Percentiles rank a stretch among this genome's conserved stretches.
These are phyloP conservation scores for Calycopis cecrops DNA, from an alignment of 1,140 invertebrate genomes.

Conservation along the genomic window DNA sequence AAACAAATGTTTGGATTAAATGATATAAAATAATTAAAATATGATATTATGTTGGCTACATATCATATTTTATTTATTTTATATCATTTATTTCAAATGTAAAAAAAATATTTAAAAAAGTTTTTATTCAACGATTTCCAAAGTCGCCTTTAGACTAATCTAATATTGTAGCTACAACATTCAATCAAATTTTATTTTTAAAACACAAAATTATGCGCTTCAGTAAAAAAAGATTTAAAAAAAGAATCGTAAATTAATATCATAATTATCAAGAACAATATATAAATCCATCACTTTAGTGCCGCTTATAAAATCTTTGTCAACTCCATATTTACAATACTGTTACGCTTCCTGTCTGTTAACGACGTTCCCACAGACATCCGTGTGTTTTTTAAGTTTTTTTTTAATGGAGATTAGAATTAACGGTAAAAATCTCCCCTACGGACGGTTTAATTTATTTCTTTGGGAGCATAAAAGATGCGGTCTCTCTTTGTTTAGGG, in stretches of 20 bases:
- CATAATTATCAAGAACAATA: conserved; percentile 23
- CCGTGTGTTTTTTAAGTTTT: conserved; percentile 58
- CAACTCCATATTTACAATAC: conserved; percentile 62
- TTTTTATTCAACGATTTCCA: no score
- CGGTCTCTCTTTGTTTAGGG: conserved; percentile 61
- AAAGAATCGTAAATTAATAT: conserved; percentile 12
- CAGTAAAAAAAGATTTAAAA: conserved; percentile 10
- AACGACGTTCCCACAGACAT: conserved; percentile 64
- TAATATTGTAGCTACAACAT: no score
- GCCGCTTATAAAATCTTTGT: conserved; percentile 56
- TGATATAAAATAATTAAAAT: no score
- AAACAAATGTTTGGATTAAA: no score
- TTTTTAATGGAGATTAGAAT: conserved; percentile 63
- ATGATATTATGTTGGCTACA: no score
- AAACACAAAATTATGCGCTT: no score
- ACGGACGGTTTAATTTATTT: conserved; percentile 73
- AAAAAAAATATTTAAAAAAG: no score
- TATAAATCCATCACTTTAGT: conserved; percentile 65
- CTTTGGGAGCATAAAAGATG: conserved; percentile 62
- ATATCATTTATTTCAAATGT: no score
- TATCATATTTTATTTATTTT: no score
- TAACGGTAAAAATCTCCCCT: conserved; percentile 72
- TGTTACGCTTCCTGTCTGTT: conserved; percentile 60
- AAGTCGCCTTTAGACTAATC: no score
- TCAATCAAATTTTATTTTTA: no score